Conservation (phyloP, 2,113 vertebrate species). For the Actenoides hombroni region DNA sequence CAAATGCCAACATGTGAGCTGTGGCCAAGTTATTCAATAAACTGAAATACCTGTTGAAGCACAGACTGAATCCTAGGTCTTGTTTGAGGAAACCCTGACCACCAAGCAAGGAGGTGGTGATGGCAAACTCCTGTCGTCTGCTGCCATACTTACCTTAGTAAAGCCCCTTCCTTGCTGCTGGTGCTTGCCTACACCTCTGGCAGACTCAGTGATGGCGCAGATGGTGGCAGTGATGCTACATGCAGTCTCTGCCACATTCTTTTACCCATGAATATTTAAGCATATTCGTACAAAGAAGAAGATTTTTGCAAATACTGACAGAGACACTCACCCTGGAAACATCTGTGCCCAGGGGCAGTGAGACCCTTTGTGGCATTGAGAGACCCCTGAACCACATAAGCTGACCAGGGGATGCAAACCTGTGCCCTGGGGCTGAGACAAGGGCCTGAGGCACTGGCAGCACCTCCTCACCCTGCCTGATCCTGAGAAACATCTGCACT, state of each 20-base stretch:
- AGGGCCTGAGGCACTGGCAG: fast-evolving
- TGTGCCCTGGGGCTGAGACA: fast-evolving
- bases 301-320: background rate
- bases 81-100: background rate
- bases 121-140: background rate
- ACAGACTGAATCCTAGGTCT: background rate
- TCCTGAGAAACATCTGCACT: fast-evolving
- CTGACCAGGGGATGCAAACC: background rate
- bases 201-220: background rate
- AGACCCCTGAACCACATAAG: background rate
- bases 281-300: background rate
- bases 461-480: background rate
- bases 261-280: background rate
- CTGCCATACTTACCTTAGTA: background rate
- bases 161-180: background rate
- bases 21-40: background rate
- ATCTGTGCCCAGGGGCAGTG: fast-evolving
- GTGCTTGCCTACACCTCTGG: background rate
- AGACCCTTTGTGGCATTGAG: fast-evolving
- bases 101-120: fast-evolving
- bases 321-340: background rate
- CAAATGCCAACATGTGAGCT: background rate
- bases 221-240: background rate
- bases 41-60: background rate
- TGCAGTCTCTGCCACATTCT: background rate